Evolutionary conservation across 1,140 invertebrate genomes (phyloP), one percentile per base, ranked within the genome.

Genomic region (Drosophila dunni): DNA sequence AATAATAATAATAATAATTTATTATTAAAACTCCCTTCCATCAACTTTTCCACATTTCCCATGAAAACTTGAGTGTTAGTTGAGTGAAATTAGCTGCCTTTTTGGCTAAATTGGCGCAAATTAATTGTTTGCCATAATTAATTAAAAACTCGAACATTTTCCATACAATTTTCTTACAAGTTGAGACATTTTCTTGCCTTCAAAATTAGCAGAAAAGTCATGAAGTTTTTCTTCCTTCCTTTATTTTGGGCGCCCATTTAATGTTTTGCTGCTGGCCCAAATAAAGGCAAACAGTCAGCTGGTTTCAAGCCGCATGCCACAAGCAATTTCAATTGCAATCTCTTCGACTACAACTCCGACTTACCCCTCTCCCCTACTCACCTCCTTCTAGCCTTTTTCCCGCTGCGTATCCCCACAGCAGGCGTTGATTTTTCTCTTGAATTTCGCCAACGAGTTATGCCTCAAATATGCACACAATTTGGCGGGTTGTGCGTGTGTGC

Each of bases 401-500:
- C 34, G 29, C 36, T 20, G 34, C 7, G 33, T 13, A 42, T 11
- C 2, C 3, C 17, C 44, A 58, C 40, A 38, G 46, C 13, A 20
- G 38, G 20, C 64, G 74, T 81, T 81, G 79, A 75, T 74, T 82
- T 68, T 34, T 46, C 57, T 17, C n/a, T n/a, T 33, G 36, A 50
- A 50, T 46, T 57, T 33, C 42, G 48, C 38, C 57, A 66, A 58
- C 62, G 70, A 82, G 75, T 75, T 75, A 78, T 78, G 76, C 75
- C 79, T 71, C 65, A 82, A 75, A 61, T 64, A 72, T 68, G 80
- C 58, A 61, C 44, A 50, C 29, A 44, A 69, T 70, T 48, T 33
- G 33, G 58, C 15, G 40, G 64, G 15, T 15, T 17, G 53, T 56
- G 15, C 9, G 53, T 40, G 53, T 40, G 15, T 20, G 36, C 11